A percentile compares a stretch with the other conserved stretches of the same genome.
phyloP scores from a whole-genome alignment of 2,888 invertebrate species.

The Seira sanloemensis region DNA sequence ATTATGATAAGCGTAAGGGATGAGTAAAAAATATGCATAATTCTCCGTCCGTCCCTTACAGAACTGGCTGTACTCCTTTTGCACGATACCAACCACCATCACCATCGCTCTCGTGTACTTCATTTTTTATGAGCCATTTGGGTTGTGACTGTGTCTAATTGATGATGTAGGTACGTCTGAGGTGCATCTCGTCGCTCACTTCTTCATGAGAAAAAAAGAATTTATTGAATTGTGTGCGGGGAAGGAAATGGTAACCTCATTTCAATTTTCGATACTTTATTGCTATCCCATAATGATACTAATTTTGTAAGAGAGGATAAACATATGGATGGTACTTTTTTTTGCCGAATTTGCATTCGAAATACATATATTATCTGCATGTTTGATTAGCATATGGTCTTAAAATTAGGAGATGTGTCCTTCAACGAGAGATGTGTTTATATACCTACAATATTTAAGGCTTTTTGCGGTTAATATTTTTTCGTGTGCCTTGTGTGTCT shows the following conservation, averaged over 20 bases:
- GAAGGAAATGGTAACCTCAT: constrained; percentile 17
- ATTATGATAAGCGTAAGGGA: too few species aligned
- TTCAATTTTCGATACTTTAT: background rate
- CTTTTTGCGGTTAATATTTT: too few species aligned
- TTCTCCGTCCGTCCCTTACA: background rate
- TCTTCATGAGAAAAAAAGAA: constrained; percentile 16
- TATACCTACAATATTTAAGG: too few species aligned
- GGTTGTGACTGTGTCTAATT: constrained; percentile 6
- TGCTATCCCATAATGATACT: too few species aligned
- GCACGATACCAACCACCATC: too few species aligned
- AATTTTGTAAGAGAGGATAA: too few species aligned
- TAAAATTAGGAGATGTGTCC: background rate
- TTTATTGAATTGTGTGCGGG: constrained; percentile 11
- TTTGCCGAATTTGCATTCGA: background rate
- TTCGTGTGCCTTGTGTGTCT: background rate
- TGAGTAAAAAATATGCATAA: too few species aligned
- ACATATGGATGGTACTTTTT: background rate
- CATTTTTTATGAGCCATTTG: constrained; percentile 10
- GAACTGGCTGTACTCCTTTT: background rate
- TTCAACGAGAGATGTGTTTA: too few species aligned
- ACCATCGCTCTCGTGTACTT: too few species aligned
- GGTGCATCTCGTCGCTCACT: background rate
- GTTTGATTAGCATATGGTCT: background rate
- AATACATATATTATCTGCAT: background rate
- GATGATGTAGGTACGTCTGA: background rate